Conservation (phyloP, 2,113 vertebrate genomes). For the Chinchilla lanigera region DNA sequence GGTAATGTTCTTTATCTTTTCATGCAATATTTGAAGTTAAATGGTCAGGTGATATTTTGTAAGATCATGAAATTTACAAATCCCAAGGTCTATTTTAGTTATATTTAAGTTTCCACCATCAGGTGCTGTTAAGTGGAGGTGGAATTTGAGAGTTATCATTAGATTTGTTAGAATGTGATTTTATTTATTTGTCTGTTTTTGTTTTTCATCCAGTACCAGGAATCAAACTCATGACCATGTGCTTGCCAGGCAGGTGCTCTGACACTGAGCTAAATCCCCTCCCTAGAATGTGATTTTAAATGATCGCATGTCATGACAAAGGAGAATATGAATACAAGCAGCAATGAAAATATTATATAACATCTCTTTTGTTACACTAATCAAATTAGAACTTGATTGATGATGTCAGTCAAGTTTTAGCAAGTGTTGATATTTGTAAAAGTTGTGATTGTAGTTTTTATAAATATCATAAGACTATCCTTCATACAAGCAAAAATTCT, state of each 20-base stretch:
- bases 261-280: no score
- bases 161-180: background rate
- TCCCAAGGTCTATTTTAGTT: background rate
- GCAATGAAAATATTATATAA: background rate
- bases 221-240: no score
- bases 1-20: background rate
- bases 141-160: background rate
- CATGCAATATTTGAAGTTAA: background rate
- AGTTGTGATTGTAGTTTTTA: background rate
- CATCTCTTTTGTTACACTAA: background rate
- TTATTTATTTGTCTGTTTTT: no score
- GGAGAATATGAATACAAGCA: background rate
- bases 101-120: background rate
- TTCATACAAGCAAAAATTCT: background rate
- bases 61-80: background rate
- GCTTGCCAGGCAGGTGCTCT: no score
- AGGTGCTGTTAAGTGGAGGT: background rate
- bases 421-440: background rate
- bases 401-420: background rate
- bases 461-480: background rate
- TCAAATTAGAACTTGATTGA: background rate
- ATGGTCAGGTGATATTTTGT: background rate
- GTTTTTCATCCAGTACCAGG: no score
- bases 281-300: no score
- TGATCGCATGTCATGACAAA: background rate